Evolutionary conservation across 2,797 vertebrate genomes (phyloP).

Genomic region (Ceryle rudis): DNA sequence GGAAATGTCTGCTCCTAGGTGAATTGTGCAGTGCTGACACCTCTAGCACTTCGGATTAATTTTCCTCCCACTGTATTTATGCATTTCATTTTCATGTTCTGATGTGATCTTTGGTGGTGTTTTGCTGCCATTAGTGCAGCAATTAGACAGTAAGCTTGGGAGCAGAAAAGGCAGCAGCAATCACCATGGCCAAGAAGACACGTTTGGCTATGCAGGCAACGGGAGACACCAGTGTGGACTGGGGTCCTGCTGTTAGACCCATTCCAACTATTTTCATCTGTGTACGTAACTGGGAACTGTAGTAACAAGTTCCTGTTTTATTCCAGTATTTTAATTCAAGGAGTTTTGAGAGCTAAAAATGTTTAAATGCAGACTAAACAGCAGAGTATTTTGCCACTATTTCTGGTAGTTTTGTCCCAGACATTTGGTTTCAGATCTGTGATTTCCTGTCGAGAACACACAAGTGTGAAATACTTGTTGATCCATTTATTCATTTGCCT

Average conservation of each 20-base stretch:
- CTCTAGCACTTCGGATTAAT: background rate
- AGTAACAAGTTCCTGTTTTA: constrained; percentile 21
- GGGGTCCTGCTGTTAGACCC: background rate
- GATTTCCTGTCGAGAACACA: constrained; percentile 66
- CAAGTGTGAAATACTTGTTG: constrained; percentile 74
- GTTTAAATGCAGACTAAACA: constrained; percentile 60
- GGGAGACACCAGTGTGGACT: background rate
- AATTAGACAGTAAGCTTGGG: background rate
- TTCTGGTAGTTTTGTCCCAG: constrained; percentile 66
- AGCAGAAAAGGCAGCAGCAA: background rate
- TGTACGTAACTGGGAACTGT: background rate
- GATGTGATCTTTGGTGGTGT: background rate
- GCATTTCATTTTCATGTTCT: background rate
- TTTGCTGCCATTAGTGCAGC: background rate
- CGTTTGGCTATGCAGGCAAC: background rate
- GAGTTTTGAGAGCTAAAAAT: constrained; percentile 46
- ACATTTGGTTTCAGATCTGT: constrained; percentile 74
- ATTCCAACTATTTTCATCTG: background rate
- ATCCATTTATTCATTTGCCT: constrained; percentile 73
- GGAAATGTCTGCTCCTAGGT: background rate
- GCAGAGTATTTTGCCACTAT: constrained; percentile 65
- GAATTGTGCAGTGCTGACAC: background rate
- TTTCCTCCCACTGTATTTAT: background rate
- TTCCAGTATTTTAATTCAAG: constrained; percentile 20
- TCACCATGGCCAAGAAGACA: background rate